Conservation (phyloP, 2,113 vertebrate genomes). For the Tinamus guttatus region DNA sequence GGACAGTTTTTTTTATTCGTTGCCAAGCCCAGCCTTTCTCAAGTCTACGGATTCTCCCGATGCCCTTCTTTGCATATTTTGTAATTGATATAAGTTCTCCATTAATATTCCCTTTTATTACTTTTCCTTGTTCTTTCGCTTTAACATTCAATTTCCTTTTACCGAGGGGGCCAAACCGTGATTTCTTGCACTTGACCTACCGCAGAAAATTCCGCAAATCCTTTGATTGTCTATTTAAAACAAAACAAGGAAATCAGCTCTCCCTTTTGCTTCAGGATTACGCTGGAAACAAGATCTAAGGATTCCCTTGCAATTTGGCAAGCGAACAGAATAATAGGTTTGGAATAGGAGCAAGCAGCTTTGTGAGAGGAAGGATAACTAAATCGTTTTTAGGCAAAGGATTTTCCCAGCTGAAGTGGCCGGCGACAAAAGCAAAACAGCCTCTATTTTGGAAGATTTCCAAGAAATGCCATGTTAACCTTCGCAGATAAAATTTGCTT, state of each 20-base stretch:
- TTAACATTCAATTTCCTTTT: constrained; percentile 62
- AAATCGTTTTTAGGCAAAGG: constrained; percentile 79
- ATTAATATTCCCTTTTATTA: not conserved
- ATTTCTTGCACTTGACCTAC: constrained; percentile 87
- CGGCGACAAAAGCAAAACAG: constrained; percentile 79
- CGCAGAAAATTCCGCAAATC: constrained; percentile 82
- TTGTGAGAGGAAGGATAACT: constrained; percentile 74
- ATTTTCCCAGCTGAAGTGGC: constrained; percentile 81
- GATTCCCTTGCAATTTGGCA: constrained; percentile 79
- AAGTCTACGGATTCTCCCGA: not conserved
- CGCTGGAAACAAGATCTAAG: constrained; percentile 82
- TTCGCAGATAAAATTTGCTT: constrained; percentile 76
- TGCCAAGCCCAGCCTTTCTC: not conserved
- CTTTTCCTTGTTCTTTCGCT: not conserved
- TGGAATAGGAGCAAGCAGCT: constrained; percentile 80
- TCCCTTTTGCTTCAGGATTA: constrained; percentile 79
- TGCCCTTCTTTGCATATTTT: not conserved
- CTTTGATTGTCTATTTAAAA: constrained; percentile 83
- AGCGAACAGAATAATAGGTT: constrained; percentile 77
- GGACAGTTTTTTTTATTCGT: not conserved
- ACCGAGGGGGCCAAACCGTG: constrained; percentile 63
- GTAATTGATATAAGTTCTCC: not conserved
- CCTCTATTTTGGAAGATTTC: constrained; percentile 83
- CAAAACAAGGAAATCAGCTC: constrained; percentile 81
- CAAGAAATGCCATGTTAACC: constrained; percentile 82